Base-by-base conservation (phyloP, 1,140 invertebrate genomes). In the Acyrthosiphon pisum region DNA sequence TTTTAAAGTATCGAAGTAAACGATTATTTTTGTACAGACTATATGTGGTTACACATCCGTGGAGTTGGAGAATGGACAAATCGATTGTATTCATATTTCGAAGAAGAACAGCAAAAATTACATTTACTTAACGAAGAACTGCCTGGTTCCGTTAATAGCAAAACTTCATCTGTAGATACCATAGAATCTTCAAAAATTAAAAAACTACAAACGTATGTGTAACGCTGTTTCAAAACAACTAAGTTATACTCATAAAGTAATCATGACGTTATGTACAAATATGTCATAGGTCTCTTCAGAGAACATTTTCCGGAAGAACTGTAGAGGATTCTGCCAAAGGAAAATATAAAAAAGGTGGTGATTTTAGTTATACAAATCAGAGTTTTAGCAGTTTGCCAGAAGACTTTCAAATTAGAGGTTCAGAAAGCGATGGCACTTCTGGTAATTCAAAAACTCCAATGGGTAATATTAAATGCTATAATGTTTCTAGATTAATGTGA, bases 11-110 rank as follows among this genome's bases (percentile, higher is more conserved):
- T n/a, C 14, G 26, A 20, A 46, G 6, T 50, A 46, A 48, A 84
- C 22, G n/a, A 35, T 37, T 89, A 37, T 53, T 37, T 30, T 53
- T 37, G n/a, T 95, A 68, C 94, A 98, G 98, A 98, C 94, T 97
- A 98, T 94, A 97, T 99, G 95, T 99, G 98, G 98, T 95, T 99
- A 1, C 99, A 99, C 95, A 98, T 99, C 93, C 96, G 98, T 93
- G 98, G 97, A 11, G 98, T 98, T 1, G 99, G 99, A 1, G 97
- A 99, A 95, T 99, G 99, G 99, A 99, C 99, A 0, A 98, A 98
- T 94, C 96, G 97, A 6, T 95, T 99, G 0, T 98, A 99, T 94
- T 96, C 97, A 2, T 99, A 98, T 95, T 99, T 99, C 94, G 97
- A 98, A 94, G 96, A 96, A 91, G 97, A 98, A 95, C 97, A 98